Evolutionary conservation across 2,888 invertebrate species (phyloP), one percentile per base, ranked within the genome.

Genomic region (Drosophila stalkeri): DNA sequence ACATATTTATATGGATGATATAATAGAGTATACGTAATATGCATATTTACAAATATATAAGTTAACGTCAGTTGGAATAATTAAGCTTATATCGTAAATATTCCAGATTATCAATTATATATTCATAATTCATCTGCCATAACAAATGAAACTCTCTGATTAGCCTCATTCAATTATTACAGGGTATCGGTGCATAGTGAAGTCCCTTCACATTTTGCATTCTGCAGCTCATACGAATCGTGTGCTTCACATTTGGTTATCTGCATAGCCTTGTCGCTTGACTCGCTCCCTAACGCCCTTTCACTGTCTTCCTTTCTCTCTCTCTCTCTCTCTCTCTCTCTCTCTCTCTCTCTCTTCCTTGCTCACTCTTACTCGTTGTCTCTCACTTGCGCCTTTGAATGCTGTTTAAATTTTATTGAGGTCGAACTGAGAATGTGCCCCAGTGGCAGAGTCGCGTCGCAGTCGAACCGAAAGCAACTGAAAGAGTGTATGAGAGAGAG

Each of bases 391-490:
- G 74, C 60, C 69, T 66, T 68, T 65, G 66, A 72, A 66, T 72
- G 73, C 64, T 72, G 79, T 79, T 71, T 81, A 85, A 77, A 86
- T 89, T 85, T 87, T 87, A 85, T 86, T 87, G 79, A 85, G 86
- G 87, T 87, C 79, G 82, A 86, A 86, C 87, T 81, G 85, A 85
- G 89, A 89, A 87, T 82, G 81, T 81, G 81, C 82, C 82, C 76
- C 81, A 77, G 71, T 76, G 56, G 70, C 73, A 57, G 51, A 55
- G 59, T 46, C 56, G 49, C 61, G 44, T 54, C 61, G 43, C 23
- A 31, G 27, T 33, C 12, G 35, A 6, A n/a, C 37, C 20, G 33
- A 14, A 16, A 31, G 31, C 31, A 6, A n/a, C 3, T 18, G 47
- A 20, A 49, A 8, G 35, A 52, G 6, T 27, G 27, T 27, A 8